Percentiles rank a stretch among this genome's conserved stretches.
Evolutionary conservation across 2,888 invertebrate genomes (phyloP).

Genomic region (Cyclophora punctaria): DNA sequence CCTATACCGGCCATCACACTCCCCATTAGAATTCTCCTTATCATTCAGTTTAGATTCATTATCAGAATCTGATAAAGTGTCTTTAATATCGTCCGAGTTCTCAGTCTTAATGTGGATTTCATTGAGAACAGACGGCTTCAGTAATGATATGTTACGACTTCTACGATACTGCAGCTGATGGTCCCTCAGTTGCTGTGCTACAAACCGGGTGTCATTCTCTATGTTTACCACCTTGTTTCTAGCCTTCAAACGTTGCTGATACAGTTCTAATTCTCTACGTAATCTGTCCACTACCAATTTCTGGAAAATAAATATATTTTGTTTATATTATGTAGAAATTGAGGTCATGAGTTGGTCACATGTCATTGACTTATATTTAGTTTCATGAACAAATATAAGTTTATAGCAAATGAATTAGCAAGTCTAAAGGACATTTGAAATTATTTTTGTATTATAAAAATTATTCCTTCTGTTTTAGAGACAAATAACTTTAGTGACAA

Average conservation of each 20-base stretch:
- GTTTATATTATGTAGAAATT: neutral
- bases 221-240: conserved; percentile 59
- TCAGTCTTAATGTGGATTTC: conserved; percentile 65
- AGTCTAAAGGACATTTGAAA: too few species aligned
- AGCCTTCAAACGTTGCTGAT: conserved; percentile 62
- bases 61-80: conserved; percentile 53
- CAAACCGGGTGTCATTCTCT: conserved; percentile 59
- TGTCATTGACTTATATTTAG: too few species aligned
- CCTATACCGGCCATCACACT: conserved; percentile 48
- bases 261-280: conserved; percentile 72
- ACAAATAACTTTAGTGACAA: too few species aligned
- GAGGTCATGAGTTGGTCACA: too few species aligned
- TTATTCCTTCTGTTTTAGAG: too few species aligned
- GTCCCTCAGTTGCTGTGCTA: conserved; percentile 64
- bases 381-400: too few species aligned
- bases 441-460: too few species aligned
- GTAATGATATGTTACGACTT: conserved; percentile 50
- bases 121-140: conserved; percentile 64
- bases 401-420: too few species aligned
- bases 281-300: conserved; percentile 74
- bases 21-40: conserved; percentile 55
- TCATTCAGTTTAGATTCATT: conserved; percentile 52
- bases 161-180: conserved; percentile 56
- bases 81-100: conserved; percentile 43
- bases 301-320: conserved; percentile 38